phyloP scores from a whole-genome alignment of 1,140 invertebrate genomes.

The Ectropis grisescens region DNA sequence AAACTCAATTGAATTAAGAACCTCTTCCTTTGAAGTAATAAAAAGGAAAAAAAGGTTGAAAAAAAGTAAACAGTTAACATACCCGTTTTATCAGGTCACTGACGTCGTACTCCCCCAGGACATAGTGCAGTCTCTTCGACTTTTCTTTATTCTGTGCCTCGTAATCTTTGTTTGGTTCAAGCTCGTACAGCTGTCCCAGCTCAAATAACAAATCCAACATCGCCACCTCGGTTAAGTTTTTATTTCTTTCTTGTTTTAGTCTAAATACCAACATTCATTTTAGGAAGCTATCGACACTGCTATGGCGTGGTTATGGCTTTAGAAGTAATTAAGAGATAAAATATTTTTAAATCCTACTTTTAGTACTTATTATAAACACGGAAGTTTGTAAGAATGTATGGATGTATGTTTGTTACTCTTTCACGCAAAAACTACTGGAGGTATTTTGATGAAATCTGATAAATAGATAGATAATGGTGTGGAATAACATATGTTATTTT shows the following conservation, averaged over 20 bases:
- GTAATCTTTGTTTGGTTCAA: slow-evolving; percentile 22
- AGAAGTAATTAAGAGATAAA: too few species aligned
- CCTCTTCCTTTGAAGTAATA: too few species aligned
- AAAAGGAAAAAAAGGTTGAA: too few species aligned
- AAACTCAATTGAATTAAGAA: too few species aligned
- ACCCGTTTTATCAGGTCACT: slow-evolving; percentile 56
- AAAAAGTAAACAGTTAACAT: too few species aligned
- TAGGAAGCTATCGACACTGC: background rate
- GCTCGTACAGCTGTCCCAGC: slow-evolving; percentile 51
- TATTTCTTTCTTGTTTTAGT: slow-evolving; percentile 42
- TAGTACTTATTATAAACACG: background rate
- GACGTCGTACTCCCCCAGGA: slow-evolving; percentile 51
- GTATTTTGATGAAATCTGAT: too few species aligned
- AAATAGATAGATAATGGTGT: too few species aligned
- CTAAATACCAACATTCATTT: slow-evolving; percentile 16
- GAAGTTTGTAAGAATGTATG: too few species aligned
- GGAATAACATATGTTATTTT: background rate
- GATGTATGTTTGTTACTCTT: too few species aligned
- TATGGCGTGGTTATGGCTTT: too few species aligned
- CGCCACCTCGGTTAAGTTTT: slow-evolving; percentile 35
- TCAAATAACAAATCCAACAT: slow-evolving; percentile 43
- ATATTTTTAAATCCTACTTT: background rate
- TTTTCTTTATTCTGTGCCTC: slow-evolving; percentile 14
- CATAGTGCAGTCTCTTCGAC: slow-evolving; percentile 32
- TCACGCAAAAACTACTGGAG: too few species aligned